A percentile compares a stretch with the other conserved stretches of the same genome.
These are phyloP conservation scores for Edolisoma coerulescens DNA, from an alignment of 2,113 vertebrate species.

Conservation along the genomic window DNA sequence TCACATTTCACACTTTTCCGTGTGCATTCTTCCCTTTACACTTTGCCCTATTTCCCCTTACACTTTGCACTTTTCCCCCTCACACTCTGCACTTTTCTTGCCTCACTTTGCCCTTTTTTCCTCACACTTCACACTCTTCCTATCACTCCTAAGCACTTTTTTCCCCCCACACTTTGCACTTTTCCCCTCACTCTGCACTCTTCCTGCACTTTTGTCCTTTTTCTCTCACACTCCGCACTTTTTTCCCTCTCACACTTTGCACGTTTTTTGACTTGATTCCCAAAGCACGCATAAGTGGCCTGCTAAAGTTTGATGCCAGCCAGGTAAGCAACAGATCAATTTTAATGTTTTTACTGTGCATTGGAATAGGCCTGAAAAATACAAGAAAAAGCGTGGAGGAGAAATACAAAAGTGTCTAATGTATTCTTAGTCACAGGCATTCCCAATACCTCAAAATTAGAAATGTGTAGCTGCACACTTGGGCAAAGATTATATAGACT, in stretches of 20 bases:
- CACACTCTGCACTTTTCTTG: background rate
- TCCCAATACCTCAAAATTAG: background rate
- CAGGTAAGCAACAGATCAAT: background rate
- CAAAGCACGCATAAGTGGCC: fast-evolving
- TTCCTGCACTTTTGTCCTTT: background rate
- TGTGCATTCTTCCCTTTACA: too few relatives aligned
- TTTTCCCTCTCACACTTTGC: background rate
- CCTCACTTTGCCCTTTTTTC: background rate
- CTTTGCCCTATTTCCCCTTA: background rate
- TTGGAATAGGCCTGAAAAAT: background rate
- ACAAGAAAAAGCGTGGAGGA: background rate
- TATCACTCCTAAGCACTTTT: background rate
- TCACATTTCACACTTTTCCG: background rate
- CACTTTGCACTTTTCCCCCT: background rate
- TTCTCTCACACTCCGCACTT: background rate
- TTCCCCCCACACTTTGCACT: background rate
- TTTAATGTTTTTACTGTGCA: background rate
- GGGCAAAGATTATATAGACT: background rate
- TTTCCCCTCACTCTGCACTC: background rate
- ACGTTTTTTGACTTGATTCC: background rate
- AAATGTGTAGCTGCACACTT: background rate
- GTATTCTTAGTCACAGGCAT: background rate
- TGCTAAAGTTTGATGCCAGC: background rate
- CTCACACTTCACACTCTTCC: background rate
- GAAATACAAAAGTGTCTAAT: background rate